Evolutionary conservation across 2,113 vertebrate species (phyloP).

Genomic region (Saguinus imperator): DNA sequence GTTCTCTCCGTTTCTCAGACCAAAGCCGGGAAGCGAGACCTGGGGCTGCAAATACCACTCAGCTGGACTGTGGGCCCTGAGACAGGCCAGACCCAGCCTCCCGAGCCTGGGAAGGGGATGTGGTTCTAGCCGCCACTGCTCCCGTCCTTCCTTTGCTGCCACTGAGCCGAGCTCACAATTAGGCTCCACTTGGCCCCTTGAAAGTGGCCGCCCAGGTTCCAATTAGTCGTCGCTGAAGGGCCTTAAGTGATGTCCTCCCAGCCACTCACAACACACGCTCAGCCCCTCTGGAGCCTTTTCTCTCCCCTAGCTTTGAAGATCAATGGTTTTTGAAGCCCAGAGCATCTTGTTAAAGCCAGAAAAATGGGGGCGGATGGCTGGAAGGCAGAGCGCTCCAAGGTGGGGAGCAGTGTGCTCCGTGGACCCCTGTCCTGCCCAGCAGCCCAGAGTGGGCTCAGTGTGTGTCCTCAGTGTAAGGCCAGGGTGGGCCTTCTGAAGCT

Average conservation of each 20-base stretch:
- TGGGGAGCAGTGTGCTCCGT: constrained; percentile 8
- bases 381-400: constrained; percentile 76
- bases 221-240: constrained; percentile 81
- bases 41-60: accelerated
- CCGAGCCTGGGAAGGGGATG: not conserved
- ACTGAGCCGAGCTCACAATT: constrained; percentile 60
- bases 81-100: not conserved
- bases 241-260: constrained; percentile 79
- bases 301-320: constrained; percentile 78
- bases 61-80: not conserved
- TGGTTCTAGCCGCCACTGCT: accelerated
- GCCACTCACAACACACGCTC: not conserved
- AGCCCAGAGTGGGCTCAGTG: too few species aligned
- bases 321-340: constrained; percentile 81
- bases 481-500: too few species aligned
- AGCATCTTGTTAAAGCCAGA: constrained; percentile 76
- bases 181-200: constrained; percentile 60
- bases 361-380: constrained; percentile 66
- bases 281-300: constrained; percentile 46
- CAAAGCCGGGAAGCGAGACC: not conserved
- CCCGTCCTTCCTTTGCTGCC: accelerated
- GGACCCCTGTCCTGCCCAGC: accelerated
- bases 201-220: constrained; percentile 69
- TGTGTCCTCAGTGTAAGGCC: too few species aligned
- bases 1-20: not conserved